Percentiles rank a stretch among this genome's conserved stretches.
These are phyloP conservation scores for Austrolebias charrua DNA, from an alignment of 2,797 vertebrate species.

Conservation along the genomic window DNA sequence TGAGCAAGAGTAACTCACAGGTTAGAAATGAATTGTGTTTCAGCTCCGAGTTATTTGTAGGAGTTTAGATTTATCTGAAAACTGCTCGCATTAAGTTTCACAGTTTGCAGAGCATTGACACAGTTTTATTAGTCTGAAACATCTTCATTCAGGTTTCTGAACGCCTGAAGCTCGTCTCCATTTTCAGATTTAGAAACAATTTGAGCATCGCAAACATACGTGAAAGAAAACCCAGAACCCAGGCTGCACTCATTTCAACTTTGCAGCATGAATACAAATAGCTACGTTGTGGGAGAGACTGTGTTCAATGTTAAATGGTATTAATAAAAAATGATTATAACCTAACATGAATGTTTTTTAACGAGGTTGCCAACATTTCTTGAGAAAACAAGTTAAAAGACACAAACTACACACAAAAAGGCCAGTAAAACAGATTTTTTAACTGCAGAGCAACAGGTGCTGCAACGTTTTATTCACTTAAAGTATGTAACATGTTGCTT, in stretches of 20 bases:
- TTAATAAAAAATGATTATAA: background rate
- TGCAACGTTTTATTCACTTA: too few relatives aligned
- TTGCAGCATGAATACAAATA: constrained; percentile 8
- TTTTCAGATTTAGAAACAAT: constrained; percentile 21
- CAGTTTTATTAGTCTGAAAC: background rate
- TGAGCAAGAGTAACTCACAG: background rate
- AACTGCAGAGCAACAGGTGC: too few relatives aligned
- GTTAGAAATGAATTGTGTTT: background rate
- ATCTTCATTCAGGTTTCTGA: constrained; percentile 8
- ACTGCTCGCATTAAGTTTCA: constrained; percentile 3
- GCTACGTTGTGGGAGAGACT: background rate
- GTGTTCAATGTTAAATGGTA: too few relatives aligned
- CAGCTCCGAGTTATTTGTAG: background rate
- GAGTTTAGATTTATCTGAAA: constrained; percentile 17
- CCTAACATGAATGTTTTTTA: background rate
- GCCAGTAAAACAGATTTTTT: too few relatives aligned
- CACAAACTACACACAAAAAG: too few relatives aligned
- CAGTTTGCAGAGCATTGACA: background rate
- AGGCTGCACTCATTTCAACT: constrained; percentile 2
- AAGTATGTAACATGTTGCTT: constrained; percentile 5
- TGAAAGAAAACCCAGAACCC: constrained; percentile 6
- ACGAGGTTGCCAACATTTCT: too few relatives aligned
- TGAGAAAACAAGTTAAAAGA: too few relatives aligned
- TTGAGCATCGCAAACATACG: constrained; percentile 4
- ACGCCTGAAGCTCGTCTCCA: constrained; percentile 2